Evolutionary conservation across 1,140 invertebrate species (phyloP).

Genomic region (Grapholita molesta): DNA sequence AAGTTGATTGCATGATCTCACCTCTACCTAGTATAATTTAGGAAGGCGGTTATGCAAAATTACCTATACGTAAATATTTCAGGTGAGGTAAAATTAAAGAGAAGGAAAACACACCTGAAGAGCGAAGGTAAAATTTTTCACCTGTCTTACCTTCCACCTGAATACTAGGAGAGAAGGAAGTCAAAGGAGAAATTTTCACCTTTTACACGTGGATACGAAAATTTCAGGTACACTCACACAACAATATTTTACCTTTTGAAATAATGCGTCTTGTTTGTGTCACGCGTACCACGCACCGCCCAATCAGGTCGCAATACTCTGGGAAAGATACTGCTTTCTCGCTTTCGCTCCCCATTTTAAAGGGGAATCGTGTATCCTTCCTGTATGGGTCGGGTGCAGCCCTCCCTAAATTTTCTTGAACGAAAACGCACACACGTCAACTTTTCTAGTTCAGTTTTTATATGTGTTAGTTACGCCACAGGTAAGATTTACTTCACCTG

Average conservation of each 20-base stretch:
- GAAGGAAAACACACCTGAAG: constrained; percentile 28
- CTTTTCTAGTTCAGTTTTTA: not conserved
- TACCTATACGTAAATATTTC: constrained; percentile 8
- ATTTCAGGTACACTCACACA: constrained; percentile 37
- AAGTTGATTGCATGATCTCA: too few species aligned
- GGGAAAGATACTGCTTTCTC: not conserved
- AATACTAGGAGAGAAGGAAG: constrained; percentile 53
- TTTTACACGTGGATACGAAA: constrained; percentile 35
- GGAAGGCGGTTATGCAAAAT: not conserved
- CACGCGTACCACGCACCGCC: not conserved
- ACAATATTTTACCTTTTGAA: constrained; percentile 1
- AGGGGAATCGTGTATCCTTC: not conserved
- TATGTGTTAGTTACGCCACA: constrained; percentile 24
- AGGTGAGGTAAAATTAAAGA: constrained; percentile 17
- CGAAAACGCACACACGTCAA: not conserved
- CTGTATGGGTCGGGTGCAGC: not conserved
- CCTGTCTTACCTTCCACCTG: constrained; percentile 64
- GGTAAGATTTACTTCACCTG: constrained; percentile 39
- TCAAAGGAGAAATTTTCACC: constrained; percentile 36
- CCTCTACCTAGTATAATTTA: too few species aligned
- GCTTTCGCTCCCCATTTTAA: not conserved
- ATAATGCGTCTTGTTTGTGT: not conserved
- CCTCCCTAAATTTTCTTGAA: not conserved
- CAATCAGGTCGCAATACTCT: not conserved
- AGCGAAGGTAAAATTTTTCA: constrained; percentile 53